phyloP scores from a whole-genome alignment of 2,113 vertebrate species.

The Globicephala melas region DNA sequence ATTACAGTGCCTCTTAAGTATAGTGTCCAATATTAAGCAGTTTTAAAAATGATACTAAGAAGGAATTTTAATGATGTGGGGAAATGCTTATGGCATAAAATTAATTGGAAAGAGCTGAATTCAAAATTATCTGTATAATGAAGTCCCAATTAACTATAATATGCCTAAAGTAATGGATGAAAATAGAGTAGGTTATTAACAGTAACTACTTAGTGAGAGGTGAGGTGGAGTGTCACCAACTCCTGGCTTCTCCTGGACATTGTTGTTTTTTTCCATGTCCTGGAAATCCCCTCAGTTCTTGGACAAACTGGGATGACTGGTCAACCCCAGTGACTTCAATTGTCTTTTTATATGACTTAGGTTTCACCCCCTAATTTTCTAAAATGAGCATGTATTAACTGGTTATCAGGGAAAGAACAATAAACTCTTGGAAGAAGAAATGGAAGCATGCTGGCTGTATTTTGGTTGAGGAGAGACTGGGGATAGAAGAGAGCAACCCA shows the following conservation, averaged over 20 bases:
- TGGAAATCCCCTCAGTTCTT: neutral
- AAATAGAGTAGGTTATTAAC: neutral
- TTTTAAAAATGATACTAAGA: neutral
- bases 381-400: neutral
- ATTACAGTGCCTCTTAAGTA: neutral
- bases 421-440: neutral
- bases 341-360: neutral
- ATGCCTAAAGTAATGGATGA: neutral
- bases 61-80: slow-evolving; percentile 22
- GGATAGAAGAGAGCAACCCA: neutral
- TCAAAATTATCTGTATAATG: slow-evolving; percentile 31
- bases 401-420: neutral
- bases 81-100: slow-evolving; percentile 26
- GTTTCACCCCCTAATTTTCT: neutral
- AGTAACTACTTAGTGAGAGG: neutral
- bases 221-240: neutral
- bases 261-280: neutral
- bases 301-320: neutral
- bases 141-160: neutral
- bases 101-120: slow-evolving; percentile 39
- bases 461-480: neutral
- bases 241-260: neutral
- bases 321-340: neutral
- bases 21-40: neutral
- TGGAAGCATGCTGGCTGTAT: neutral